Percentiles rank a stretch among this genome's conserved stretches.
Evolutionary conservation across 1,140 invertebrate species (phyloP).

Genomic region (Bombus haemorrhoidalis): DNA sequence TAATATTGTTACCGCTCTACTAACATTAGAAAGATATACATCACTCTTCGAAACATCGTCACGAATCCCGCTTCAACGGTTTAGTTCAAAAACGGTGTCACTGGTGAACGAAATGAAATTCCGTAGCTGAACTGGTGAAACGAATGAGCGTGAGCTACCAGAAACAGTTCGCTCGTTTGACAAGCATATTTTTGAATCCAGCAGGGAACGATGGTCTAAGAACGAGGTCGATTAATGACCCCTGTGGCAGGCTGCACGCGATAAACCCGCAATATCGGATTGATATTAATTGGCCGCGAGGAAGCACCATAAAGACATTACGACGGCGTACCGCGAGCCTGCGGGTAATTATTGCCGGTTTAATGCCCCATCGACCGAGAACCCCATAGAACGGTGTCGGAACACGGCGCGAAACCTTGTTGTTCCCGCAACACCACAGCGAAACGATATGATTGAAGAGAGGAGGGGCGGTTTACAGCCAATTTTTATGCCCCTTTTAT

Average conservation of each 20-base stretch:
- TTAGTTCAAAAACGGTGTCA: background rate
- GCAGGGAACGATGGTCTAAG: conserved; percentile 4
- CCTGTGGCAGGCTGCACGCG: conserved; percentile 42
- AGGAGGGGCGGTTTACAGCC: conserved; percentile 31
- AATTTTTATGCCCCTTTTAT: conserved; percentile 55
- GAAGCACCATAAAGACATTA: conserved; percentile 71
- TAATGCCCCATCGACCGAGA: conserved; percentile 66
- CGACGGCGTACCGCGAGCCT: conserved; percentile 56
- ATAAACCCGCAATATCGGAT: conserved; percentile 70
- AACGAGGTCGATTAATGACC: conserved; percentile 57
- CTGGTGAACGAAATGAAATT: background rate
- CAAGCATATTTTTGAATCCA: background rate
- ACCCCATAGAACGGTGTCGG: conserved; percentile 51
- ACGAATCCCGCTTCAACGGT: background rate
- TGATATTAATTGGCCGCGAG: conserved; percentile 70
- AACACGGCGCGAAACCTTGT: conserved; percentile 29
- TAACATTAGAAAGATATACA: background rate
- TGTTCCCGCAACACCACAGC: conserved; percentile 22
- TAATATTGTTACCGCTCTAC: background rate
- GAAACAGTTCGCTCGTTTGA: background rate
- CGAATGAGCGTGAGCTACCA: background rate
- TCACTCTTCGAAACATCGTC: too few relatives aligned
- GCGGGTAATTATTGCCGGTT: conserved; percentile 69
- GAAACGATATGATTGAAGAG: background rate
- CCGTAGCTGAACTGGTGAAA: too few relatives aligned